Evolutionary conservation across 2,888 invertebrate genomes (phyloP).

Genomic region (Agonopterix arenella): DNA sequence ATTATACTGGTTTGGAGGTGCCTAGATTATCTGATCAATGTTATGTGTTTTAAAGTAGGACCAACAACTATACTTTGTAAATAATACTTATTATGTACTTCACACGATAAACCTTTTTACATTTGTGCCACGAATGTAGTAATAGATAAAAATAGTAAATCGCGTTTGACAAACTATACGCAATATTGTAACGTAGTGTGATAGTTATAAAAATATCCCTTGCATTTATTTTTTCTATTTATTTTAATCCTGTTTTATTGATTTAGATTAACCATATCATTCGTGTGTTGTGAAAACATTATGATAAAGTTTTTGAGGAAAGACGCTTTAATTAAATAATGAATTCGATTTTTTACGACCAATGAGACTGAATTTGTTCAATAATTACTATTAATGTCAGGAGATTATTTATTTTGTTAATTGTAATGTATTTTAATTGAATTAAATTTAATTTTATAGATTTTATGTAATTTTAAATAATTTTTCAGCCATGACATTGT

Average conservation of each 20-base stretch:
- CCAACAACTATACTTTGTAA: too few species aligned
- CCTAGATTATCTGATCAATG: too few species aligned
- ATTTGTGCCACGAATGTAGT: slow-evolving; percentile 1
- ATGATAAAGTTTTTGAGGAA: slow-evolving; percentile 46
- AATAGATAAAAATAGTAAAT: slow-evolving; percentile 4
- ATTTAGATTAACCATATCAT: slow-evolving; percentile 12
- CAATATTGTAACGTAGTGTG: slow-evolving; percentile 5
- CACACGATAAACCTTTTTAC: neutral
- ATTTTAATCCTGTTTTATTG: neutral
- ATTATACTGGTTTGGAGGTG: too few species aligned
- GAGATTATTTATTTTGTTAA: slow-evolving; percentile 64
- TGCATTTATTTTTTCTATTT: slow-evolving; percentile 19
- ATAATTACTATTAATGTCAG: slow-evolving; percentile 41
- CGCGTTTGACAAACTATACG: slow-evolving; percentile 6
- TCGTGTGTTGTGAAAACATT: neutral
- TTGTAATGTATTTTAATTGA: slow-evolving; percentile 23
- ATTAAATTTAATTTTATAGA: slow-evolving; percentile 20
- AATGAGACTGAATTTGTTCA: slow-evolving; percentile 76
- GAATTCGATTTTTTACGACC: slow-evolving; percentile 55
- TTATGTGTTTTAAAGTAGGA: too few species aligned
- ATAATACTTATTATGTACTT: too few species aligned
- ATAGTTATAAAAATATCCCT: slow-evolving; percentile 8
- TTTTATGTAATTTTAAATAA: slow-evolving; percentile 13
- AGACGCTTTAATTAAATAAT: slow-evolving; percentile 38
- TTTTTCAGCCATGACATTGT: slow-evolving; percentile 25